Percentiles rank a stretch among this genome's conserved stretches.
Conservation (phyloP, 1,140 invertebrate species). For the Anoplophora glabripennis region DNA sequence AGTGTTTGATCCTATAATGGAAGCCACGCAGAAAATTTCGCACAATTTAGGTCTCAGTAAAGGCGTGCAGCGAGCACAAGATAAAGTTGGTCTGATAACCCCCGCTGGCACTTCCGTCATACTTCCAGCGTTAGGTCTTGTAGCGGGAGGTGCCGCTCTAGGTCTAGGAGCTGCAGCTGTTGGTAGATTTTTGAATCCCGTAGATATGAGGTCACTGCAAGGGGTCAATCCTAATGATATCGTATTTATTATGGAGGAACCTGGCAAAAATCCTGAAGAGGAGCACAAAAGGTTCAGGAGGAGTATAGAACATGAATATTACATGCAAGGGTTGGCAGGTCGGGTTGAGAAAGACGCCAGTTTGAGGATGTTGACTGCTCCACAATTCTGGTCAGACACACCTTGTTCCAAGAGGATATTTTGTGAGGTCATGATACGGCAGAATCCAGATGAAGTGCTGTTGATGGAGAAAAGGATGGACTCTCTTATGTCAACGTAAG, state of each 20-base stretch:
- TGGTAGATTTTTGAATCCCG: conserved; percentile 65
- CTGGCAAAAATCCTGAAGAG: conserved; percentile 4
- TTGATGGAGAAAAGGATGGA: conserved; percentile 79
- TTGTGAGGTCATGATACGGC: conserved; percentile 68
- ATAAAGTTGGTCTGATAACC: conserved; percentile 67
- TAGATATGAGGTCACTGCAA: conserved; percentile 55
- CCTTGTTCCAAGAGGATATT: conserved; percentile 73
- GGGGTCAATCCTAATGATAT: conserved; percentile 41
- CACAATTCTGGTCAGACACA: conserved; percentile 65
- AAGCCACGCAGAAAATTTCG: conserved; percentile 74
- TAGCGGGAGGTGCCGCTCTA: conserved; percentile 74
- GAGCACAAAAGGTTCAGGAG: conserved; percentile 49
- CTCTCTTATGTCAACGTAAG: conserved; percentile 67
- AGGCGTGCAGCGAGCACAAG: conserved; percentile 55
- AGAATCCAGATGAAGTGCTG: conserved; percentile 61
- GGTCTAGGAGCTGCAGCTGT: conserved; percentile 75
- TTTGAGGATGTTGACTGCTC: conserved; percentile 56
- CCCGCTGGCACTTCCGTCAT: conserved; percentile 57
- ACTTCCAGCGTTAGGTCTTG: conserved; percentile 69
- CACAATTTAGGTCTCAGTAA: conserved; percentile 65
- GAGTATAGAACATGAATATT: conserved; percentile 46
- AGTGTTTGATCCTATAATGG: conserved; percentile 68
- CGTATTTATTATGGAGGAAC: conserved; percentile 39
- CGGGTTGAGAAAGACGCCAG: conserved; percentile 51
- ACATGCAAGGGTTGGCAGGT: conserved; percentile 46